phyloP scores from a whole-genome alignment of 1,140 invertebrate genomes.

The Eriosoma lanigerum region DNA sequence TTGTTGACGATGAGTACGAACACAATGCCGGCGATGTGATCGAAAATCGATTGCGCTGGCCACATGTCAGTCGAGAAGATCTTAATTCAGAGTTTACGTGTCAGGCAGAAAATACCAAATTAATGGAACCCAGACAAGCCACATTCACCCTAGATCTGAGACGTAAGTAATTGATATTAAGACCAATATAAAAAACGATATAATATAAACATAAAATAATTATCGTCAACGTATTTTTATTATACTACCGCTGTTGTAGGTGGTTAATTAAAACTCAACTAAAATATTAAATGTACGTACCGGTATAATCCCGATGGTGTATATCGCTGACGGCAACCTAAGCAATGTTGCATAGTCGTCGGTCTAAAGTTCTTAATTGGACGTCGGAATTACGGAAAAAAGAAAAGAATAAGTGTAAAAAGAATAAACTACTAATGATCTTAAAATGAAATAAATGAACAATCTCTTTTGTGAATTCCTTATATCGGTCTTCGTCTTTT shows the following conservation, averaged over 20 bases:
- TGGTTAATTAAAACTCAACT: not conserved
- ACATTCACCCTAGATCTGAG: constrained; percentile 77
- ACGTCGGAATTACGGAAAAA: constrained; percentile 11
- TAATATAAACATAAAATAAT: not conserved
- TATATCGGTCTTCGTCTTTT: not conserved
- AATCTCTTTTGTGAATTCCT: not conserved
- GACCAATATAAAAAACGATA: not conserved
- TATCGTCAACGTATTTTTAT: not conserved
- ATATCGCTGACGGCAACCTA: not conserved
- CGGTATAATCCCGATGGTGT: no score
- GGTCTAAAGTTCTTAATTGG: constrained; percentile 20
- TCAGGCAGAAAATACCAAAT: constrained; percentile 77
- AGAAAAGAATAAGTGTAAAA: not conserved
- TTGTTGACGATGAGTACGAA: constrained; percentile 77
- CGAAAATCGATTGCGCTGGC: constrained; percentile 77
- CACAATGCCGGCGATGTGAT: constrained; percentile 81
- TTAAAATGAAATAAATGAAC: not conserved
- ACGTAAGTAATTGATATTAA: constrained; percentile 70
- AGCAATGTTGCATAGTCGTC: not conserved
- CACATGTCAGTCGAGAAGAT: constrained; percentile 72
- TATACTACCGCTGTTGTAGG: not conserved
- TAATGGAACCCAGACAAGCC: constrained; percentile 74
- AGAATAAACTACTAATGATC: constrained; percentile 6
- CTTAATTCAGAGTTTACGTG: constrained; percentile 81
- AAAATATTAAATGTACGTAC: constrained; percentile 11